These are phyloP conservation scores for Hemiprocne comata DNA, from an alignment of 2,113 vertebrate species.

Conservation along the genomic window DNA sequence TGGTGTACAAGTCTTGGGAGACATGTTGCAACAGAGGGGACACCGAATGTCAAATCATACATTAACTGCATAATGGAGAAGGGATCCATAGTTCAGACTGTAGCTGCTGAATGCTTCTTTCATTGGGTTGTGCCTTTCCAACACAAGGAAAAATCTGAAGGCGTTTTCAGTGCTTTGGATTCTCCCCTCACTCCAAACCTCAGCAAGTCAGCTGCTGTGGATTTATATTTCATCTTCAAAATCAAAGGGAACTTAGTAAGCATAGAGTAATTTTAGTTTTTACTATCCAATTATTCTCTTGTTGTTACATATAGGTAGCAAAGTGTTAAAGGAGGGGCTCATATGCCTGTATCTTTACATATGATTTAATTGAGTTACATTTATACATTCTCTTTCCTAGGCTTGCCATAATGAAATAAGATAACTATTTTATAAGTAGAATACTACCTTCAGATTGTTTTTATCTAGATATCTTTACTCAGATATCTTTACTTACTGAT, in stretches of 20 bases:
- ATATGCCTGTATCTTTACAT: background rate
- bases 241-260: background rate
- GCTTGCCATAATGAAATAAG: background rate
- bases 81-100: background rate
- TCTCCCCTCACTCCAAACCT: background rate
- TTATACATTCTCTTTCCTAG: background rate
- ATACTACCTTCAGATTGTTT: background rate
- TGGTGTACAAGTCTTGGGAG: background rate
- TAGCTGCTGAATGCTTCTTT: background rate
- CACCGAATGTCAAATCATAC: background rate
- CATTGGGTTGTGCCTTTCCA: background rate
- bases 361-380: background rate
- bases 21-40: background rate
- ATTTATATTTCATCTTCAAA: background rate
- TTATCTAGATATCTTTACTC: background rate
- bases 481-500: background rate
- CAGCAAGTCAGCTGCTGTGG: background rate
- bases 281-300: background rate
- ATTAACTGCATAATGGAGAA: background rate
- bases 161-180: background rate
- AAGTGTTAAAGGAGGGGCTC: background rate
- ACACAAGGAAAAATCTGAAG: background rate
- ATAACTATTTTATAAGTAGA: constrained; percentile 32
- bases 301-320: background rate
- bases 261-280: background rate